Conservation (phyloP, 2,888 invertebrate species). For the Steinernema carpocapsae region DNA sequence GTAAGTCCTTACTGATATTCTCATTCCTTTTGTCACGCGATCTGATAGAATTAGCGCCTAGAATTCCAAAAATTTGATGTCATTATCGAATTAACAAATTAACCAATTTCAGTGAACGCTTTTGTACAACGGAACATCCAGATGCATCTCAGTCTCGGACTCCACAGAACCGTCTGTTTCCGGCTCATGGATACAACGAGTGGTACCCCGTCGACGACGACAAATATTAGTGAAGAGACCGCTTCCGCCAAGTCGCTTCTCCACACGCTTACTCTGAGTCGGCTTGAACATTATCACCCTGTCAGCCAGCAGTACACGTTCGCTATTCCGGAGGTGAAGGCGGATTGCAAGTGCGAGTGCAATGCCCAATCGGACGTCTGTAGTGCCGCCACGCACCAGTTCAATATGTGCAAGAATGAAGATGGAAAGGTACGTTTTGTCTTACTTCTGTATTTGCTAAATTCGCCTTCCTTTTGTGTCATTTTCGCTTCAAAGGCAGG, state of each 20-base stretch:
- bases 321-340: constrained; percentile 65
- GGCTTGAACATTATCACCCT: constrained; percentile 66
- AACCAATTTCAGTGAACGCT: neutral
- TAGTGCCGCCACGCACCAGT: constrained; percentile 51
- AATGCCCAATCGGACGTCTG: constrained; percentile 50
- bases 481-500: too few relatives aligned
- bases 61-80: neutral
- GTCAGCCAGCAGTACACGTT: constrained; percentile 66
- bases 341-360: constrained; percentile 66
- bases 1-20: constrained; percentile 43
- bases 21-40: too few relatives aligned
- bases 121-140: constrained; percentile 47
- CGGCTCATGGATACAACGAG: constrained; percentile 43
- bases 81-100: constrained; percentile 25
- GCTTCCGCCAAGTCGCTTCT: constrained; percentile 44
- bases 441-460: too few relatives aligned
- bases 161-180: constrained; percentile 58
- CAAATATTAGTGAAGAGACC: constrained; percentile 42
- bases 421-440: constrained; percentile 42
- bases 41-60: neutral
- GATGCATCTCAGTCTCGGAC: constrained; percentile 57
- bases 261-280: constrained; percentile 61
- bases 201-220: neutral
- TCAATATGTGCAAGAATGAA: constrained; percentile 48
- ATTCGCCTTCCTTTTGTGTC: too few relatives aligned